Evolutionary conservation across 92 coral and sea anemone genomes (phyloP), one percentile per base, ranked within the genome.

Genomic region (Hydrozoanthus gracilis): DNA sequence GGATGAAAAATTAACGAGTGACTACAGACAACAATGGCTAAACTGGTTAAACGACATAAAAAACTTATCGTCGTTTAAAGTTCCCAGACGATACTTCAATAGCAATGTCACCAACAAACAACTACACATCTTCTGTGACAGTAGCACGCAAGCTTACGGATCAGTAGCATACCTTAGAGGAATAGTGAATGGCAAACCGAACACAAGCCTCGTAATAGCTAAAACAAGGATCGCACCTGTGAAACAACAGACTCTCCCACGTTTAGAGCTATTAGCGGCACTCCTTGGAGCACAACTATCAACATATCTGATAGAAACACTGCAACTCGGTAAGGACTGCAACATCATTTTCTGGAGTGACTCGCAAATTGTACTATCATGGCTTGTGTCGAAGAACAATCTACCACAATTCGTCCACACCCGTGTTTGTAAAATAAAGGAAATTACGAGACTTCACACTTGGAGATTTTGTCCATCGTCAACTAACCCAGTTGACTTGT

Each of bases 181-280:
- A 71, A 71, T 17, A 35, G 70, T 89, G 4, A 65, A 49, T 0
- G 48, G 44, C 7, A 73, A 51, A 48, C 54, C 20, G 17, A 8
- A 44, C 66, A 88, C 82, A 44, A 51, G 76, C 6, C 84, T 88
- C 35, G 64, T 79, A 9, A 73, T 65, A 58, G 87, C 91, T 13
- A 88, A 91, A 88, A 84, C n/a, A n/a, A n/a, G n/a, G 78, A 67
- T 88, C 2, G 91, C 91, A 70, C 91, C 89, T 7, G 51, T 88
- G 4, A 84, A 71, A 85, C 20, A 79, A 6, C 86, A 69, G 46
- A 77, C 91, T 3, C 84, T n/a, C n/a, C n/a, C n/a, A n/a, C n/a
- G n/a, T n/a, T 91, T 13, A 16, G 93, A 90, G 60, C 73, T 90
- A 49, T 54, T 58, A 7, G 89, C 89, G 65, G 89, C 85, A 48